Base-by-base conservation (phyloP, 2,888 invertebrate genomes). In the Amphipyra tragopoginis region DNA sequence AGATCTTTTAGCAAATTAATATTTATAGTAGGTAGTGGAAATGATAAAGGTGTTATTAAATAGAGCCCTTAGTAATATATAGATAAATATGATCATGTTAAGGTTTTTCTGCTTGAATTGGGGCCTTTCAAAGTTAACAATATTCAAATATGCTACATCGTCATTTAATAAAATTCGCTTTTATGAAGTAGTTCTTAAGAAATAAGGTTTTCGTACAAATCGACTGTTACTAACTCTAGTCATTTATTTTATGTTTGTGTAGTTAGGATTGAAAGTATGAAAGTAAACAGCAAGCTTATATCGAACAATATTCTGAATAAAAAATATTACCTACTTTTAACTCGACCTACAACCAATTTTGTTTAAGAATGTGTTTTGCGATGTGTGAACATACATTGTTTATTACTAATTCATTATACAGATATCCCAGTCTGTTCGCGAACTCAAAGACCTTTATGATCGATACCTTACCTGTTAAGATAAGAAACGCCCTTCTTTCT, bases 41-140 rank as follows among this genome's bases (percentile, higher is more conserved):
- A 52, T 58, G 14, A 42, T 45, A 64, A 55, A 44, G 49, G 40
- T 26, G 39, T 40, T 48, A 57, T 63, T 52, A 59, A n/a, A 51
- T 51, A 62, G 51, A 77, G 68, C 73, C 81, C 82, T 79, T 77
- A 57, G 51, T 11, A 1, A 10, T 36, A 10, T 1, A 3, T 10
- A 55, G 52, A 60, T 47, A 38, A 47, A 56, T 54, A 57, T 40
- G 36, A 58, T 51, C 53, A 52, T 62, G 45, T 65, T 73, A 62
- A 65, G 47, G 44, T 62, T 77, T 73, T 60, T 65, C 74, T 77
- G 82, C 81, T 82, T 82, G 52, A 76, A 77, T 79, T 62, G 77
- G 72, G 79, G 80, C 77, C 82, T 79, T 81, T 81, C 56, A 73
- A 57, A 77, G 57, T 71, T 74, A 61, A 69, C 48, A 65, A 62